Evolutionary conservation across 2,888 invertebrate genomes (phyloP).

Genomic region (Amphimallon solstitiale): DNA sequence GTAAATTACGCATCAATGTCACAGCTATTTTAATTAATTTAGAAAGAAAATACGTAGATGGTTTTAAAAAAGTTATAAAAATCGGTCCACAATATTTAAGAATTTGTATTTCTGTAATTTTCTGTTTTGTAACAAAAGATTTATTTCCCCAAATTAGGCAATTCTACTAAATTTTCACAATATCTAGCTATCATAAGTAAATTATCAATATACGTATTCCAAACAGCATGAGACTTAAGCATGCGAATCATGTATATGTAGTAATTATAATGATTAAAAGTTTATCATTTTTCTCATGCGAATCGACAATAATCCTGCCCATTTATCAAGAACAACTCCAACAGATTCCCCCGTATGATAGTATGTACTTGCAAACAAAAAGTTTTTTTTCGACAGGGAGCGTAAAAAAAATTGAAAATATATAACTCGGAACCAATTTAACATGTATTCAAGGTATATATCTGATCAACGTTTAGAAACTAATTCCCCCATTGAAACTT

Average conservation of each 20-base stretch:
- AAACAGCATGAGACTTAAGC: background rate
- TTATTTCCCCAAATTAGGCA: too few relatives aligned
- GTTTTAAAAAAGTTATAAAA: too few relatives aligned
- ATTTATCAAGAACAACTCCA: conserved; percentile 23
- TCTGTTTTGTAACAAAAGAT: too few relatives aligned
- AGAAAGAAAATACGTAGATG: too few relatives aligned
- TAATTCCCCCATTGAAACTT: conserved; percentile 28
- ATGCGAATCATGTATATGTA: background rate
- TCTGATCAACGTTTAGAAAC: conserved; percentile 31
- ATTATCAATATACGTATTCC: too few relatives aligned
- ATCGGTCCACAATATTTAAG: too few relatives aligned
- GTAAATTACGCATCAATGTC: too few relatives aligned
- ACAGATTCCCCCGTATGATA: conserved; percentile 23
- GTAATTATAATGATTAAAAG: background rate
- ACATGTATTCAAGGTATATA: conserved; percentile 26
- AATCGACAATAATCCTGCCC: conserved; percentile 5
- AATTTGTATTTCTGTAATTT: too few relatives aligned
- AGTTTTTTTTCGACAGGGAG: conserved; percentile 16
- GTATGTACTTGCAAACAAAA: conserved; percentile 9
- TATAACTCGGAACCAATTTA: conserved; percentile 29
- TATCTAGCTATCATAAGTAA: too few relatives aligned
- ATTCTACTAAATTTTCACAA: too few relatives aligned
- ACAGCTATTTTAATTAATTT: too few relatives aligned
- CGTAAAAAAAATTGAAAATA: conserved; percentile 27
- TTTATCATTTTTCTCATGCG: conserved; percentile 2